Conservation (phyloP, 2,113 vertebrate genomes). For the Nibea coibor region DNA sequence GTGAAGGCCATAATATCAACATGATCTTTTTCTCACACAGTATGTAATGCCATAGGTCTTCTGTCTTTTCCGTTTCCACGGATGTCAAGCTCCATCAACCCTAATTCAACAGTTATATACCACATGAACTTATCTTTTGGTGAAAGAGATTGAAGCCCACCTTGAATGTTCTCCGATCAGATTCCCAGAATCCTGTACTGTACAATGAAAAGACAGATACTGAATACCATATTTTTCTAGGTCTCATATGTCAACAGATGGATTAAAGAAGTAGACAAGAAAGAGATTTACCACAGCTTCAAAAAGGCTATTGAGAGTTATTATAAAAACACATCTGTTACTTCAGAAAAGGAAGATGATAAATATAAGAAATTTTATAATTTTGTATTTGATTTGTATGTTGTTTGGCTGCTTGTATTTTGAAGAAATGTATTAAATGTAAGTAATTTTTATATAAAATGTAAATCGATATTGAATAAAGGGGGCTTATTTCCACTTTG, state of each 20-base stretch:
- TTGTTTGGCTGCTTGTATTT: constrained; percentile 89
- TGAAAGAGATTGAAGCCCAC: constrained; percentile 70
- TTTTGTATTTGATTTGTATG: constrained; percentile 90
- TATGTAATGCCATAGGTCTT: constrained; percentile 43
- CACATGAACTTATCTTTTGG: constrained; percentile 56
- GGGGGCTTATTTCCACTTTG: constrained; percentile 83
- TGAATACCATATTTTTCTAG: constrained; percentile 83
- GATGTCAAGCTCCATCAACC: constrained; percentile 37
- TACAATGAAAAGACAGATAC: constrained; percentile 75
- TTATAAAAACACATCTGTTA: constrained; percentile 78
- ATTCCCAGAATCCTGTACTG: constrained; percentile 69
- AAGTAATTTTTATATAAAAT: constrained; percentile 88
- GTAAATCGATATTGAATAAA: constrained; percentile 88
- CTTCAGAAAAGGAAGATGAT: constrained; percentile 77
- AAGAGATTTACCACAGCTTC: constrained; percentile 71
- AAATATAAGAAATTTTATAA: constrained; percentile 88
- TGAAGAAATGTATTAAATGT: constrained; percentile 89
- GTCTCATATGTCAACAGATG: constrained; percentile 70
- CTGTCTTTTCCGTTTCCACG: constrained; percentile 47
- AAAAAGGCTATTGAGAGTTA: constrained; percentile 72
- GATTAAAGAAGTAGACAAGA: constrained; percentile 52
- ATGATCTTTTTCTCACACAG: constrained; percentile 24
- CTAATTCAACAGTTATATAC: constrained; percentile 40
- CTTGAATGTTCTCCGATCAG: constrained; percentile 78
- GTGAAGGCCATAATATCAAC: constrained; percentile 33